Base-by-base conservation (phyloP, 2,888 invertebrate species). In the Cabera pusaria region DNA sequence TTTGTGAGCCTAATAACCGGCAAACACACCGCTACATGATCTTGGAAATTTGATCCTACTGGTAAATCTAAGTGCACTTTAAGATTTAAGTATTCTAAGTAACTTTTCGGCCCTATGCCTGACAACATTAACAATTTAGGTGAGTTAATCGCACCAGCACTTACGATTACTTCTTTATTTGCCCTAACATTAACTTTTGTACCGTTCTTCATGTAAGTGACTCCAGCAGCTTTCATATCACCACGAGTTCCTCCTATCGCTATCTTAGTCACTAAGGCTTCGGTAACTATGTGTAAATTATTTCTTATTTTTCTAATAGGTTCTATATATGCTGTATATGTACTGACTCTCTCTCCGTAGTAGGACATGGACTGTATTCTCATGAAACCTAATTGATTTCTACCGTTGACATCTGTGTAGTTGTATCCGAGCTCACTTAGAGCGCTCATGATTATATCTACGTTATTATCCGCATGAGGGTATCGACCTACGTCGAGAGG, bases 91-190 rank as follows among this genome's bases (percentile, higher is more conserved):
- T 83, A 87, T 52, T 88, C 84, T 50, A 88, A 69, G 33, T 88
- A 88, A 6, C 86, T 85, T 34, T 62, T 81, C 6, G 86, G 86
- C 1, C 88, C 88, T 31, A 88, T 55, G 35, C 88, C 88, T 17
- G 88, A 88, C 40, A 81, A 79, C 88, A 88, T 88, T 19, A 88
- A 52, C 42, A 88, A 41, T 56, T 82, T 87, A 1, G 88, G 85
- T 14, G 83, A 72, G 47, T 86, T 87, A 12, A 88, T 81, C 1
- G 88, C 77, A 5, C 88, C 88, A 11, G 88, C 85, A 33, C 78
- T 67, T 49, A 88, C 32, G 46, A 87, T 72, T n/a, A 87, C 56
- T 68, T 88, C 88, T 53, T 83, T 86, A 3, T 29, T 50, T 6
- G 73, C 74, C 44, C 45, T 73, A 6, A 72, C 71, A 52, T 33